Base-by-base conservation (phyloP, 2,888 invertebrate species). In the Proisotoma minuta region DNA sequence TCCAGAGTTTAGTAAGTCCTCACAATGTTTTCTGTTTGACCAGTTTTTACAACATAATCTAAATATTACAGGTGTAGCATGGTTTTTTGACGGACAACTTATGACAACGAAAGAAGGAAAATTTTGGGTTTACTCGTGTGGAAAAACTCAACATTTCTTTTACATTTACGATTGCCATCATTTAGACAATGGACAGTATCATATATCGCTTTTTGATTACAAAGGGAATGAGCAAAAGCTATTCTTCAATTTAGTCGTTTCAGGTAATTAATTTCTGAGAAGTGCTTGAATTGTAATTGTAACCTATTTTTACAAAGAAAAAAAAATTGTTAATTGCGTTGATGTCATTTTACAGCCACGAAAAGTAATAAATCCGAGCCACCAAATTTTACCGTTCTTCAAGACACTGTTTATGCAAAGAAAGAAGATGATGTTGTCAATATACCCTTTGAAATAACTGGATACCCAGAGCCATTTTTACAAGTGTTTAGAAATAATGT, bases 391-490 rank as follows among this genome's bases (percentile, higher is more conserved):
- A 68, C 62, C 12, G 27, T 58, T n/a, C 34, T 66, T 5, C 51
- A 63, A 23, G 66, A 71, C 47, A 51, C 59, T n/a, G 62, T 72
- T 20, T 58, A 54, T 18, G 62, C 60, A 27, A 49, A 68, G 3
- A 56, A 53, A 15, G 47, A 53, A 8, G 63, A 57, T 5, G 49
- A 29, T 26, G 61, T 63, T 27, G 60, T 68, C 29, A 59, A 51
- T 26, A 57, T 72, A 22, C 67, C 68, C 20, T 67, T 70, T 56
- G 63, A 78, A 48, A 78, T 81, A 15, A 77, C 77, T 15, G 81
- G 81, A 4, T 77, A 78, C 62, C 82, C 82, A 12, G 77, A 78
- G 65, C 81, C 82, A 0, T 74, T 76, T 43, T 76, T 81, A 34
- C 75, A 75, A 23, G 80, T 81, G 78, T 78, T 77, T 69, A 76